These are phyloP conservation scores for Chironomus riparius DNA, from an alignment of 2,888 invertebrate species.

Conservation along the genomic window DNA sequence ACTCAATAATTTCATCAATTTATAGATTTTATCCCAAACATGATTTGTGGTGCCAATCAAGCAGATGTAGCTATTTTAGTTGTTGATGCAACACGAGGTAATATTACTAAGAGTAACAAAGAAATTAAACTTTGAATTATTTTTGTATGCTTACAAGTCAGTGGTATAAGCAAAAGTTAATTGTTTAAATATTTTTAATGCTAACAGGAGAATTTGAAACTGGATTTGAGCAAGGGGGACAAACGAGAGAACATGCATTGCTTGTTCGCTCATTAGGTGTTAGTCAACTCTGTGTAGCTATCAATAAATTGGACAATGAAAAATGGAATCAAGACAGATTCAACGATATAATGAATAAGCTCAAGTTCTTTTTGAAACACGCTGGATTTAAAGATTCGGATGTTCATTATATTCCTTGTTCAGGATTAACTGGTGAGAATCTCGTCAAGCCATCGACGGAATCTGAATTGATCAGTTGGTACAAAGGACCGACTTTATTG, in stretches of 20 bases:
- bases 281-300: constrained; percentile 84
- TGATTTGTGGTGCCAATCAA: constrained; percentile 97
- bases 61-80: constrained; percentile 96
- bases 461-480: constrained; percentile 59
- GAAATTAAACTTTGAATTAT: too few relatives aligned
- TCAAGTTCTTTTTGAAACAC: constrained; percentile 76
- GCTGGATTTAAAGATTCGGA: constrained; percentile 84
- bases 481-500: constrained; percentile 73
- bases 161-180: too few relatives aligned
- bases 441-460: constrained; percentile 59
- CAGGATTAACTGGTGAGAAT: constrained; percentile 94
- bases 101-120: too few relatives aligned
- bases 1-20: too few relatives aligned
- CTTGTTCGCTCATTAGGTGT: constrained; percentile 78
- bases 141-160: too few relatives aligned
- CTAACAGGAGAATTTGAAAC: constrained; percentile 99
- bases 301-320: constrained; percentile 96
- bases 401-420: constrained; percentile 86
- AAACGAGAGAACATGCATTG: constrained; percentile 94
- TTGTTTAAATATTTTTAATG: too few relatives aligned
- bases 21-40: constrained; percentile 94
- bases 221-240: constrained; percentile 96
- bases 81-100: constrained; percentile 88
- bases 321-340: constrained; percentile 89
- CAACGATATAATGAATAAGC: constrained; percentile 74